Evolutionary conservation across 2,797 vertebrate species (phyloP).

Genomic region (Schizopygopsis pylzovi): DNA sequence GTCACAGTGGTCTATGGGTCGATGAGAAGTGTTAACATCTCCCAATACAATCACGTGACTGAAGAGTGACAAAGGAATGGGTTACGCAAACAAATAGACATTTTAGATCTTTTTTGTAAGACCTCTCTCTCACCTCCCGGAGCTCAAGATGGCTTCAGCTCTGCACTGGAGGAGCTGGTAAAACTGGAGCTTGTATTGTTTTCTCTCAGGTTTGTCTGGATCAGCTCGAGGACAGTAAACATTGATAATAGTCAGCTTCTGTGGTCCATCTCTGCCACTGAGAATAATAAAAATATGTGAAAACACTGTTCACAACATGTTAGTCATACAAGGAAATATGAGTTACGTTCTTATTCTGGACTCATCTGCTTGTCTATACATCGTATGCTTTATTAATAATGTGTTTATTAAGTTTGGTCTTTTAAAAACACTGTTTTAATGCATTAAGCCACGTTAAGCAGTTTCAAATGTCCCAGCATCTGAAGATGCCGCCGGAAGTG

Average conservation of each 20-base stretch:
- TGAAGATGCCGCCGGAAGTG: too few species aligned
- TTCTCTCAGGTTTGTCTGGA: slow-evolving; percentile 87
- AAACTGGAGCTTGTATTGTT: slow-evolving; percentile 86
- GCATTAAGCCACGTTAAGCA: too few species aligned
- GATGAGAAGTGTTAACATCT: slow-evolving; percentile 90
- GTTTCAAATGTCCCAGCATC: too few species aligned
- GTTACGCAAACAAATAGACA: not conserved
- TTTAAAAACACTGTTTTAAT: too few species aligned
- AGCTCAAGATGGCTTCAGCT: slow-evolving; percentile 82
- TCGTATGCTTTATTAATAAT: too few species aligned
- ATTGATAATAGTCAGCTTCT: slow-evolving; percentile 84
- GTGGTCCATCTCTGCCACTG: slow-evolving; percentile 74
- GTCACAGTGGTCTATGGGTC: slow-evolving; percentile 87
- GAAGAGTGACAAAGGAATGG: slow-evolving; percentile 48
- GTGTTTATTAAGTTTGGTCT: too few species aligned
- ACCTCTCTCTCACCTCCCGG: slow-evolving; percentile 77
- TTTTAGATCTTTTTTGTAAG: not conserved
- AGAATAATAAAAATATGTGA: not conserved
- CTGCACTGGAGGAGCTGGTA: slow-evolving; percentile 84
- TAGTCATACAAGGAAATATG: too few species aligned
- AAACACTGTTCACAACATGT: not conserved
- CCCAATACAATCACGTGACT: slow-evolving; percentile 89
- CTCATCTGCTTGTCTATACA: too few species aligned
- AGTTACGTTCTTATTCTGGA: too few species aligned
- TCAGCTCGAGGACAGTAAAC: slow-evolving; percentile 91